Evolutionary conservation across 2,888 invertebrate genomes (phyloP).

Genomic region (Galerucella nymphaeae): DNA sequence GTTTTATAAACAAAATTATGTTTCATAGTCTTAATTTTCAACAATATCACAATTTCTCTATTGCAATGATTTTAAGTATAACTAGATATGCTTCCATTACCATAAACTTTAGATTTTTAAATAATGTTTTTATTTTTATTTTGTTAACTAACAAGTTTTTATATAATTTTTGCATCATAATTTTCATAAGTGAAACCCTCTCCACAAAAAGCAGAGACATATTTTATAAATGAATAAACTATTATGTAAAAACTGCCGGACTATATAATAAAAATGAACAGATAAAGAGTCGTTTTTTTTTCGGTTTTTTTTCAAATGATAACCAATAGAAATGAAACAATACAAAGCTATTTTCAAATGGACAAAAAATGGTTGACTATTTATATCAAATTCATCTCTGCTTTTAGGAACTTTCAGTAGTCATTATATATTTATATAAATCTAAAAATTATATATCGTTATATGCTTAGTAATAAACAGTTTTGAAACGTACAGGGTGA

Average conservation of each 20-base stretch:
- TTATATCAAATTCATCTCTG: conserved; percentile 6
- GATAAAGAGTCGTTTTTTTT: no score
- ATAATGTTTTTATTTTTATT: conserved; percentile 38
- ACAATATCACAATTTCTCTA: conserved; percentile 66
- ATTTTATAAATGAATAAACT: not conserved
- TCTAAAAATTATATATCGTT: conserved; percentile 28
- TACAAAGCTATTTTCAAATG: no score
- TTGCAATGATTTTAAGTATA: conserved; percentile 64
- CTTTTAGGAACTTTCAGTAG: conserved; percentile 10
- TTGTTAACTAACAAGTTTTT: conserved; percentile 17
- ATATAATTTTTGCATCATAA: conserved; percentile 10
- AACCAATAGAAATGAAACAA: no score
- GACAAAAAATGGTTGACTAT: not conserved
- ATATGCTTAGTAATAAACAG: conserved; percentile 23
- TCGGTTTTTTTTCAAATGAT: no score
- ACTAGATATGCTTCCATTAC: conserved; percentile 64
- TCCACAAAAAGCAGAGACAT: conserved; percentile 6
- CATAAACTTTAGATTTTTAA: conserved; percentile 46
- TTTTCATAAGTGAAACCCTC: not conserved
- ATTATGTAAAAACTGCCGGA: no score
- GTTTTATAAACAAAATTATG: conserved; percentile 49
- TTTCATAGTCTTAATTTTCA: conserved; percentile 65
- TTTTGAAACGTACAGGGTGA: conserved; percentile 14
- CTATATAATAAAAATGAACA: no score
- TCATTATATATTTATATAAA: conserved; percentile 27